Evolutionary conservation across 2,888 invertebrate genomes (phyloP), one percentile per base, ranked within the genome.

Genomic region (Gasteruption jaculator): DNA sequence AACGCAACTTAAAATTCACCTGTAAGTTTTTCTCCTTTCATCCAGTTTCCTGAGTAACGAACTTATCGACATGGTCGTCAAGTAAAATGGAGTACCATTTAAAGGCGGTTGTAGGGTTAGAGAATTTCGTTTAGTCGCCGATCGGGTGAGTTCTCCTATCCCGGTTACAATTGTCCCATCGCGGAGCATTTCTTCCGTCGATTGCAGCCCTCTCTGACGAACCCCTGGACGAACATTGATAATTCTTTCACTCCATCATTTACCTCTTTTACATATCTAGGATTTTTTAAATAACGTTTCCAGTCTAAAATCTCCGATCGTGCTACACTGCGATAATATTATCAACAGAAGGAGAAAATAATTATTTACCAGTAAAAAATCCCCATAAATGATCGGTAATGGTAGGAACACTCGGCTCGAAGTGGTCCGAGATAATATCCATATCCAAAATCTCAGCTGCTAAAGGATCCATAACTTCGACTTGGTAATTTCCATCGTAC

Each of bases 131-230:
- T 81, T 78, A n/a, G 78, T 75, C 22, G 76, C 61, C 35, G 61
- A 57, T 25, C 49, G 53, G 7, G 82, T 78, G 16, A 92, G 71
- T 71, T 91, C 82, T 10, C 93, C 93, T 38, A 92, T 81, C 3
- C 75, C 81, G 0, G 91, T 86, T 30, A 92, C 78, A 49, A 84
- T 79, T 34, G 87, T 83, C 11, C 89, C 91, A 58, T 86, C 86
- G 1, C 88, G 74, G 4, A 93, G 73, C 80, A 93, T 86, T 71
- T 86, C 84, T 65, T 93, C 93, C 33, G 89, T 90, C 5, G 87
- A 86, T 68, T 92, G 91, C 15, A 91, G 73, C 0, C 92, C 92
- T 46, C 87, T 80, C 60, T 87, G 86, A 1, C 86, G 76, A 12
- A 90, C 82, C 12, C 91, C 91, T 53, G 54, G 8, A 40, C 19